Conservation (phyloP, 1,140 invertebrate species). For the Penaeus indicus region DNA sequence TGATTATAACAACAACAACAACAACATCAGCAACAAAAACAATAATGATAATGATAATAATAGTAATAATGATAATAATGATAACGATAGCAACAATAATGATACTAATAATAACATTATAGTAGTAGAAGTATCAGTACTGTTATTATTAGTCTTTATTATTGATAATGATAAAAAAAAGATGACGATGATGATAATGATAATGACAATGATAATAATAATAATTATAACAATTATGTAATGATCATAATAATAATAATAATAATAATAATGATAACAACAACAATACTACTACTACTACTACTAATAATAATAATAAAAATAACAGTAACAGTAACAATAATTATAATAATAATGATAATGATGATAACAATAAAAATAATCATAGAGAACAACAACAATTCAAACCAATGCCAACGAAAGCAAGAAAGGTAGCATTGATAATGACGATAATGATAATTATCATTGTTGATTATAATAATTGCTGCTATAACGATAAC, state of each 20-base stretch:
- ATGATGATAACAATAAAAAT: not conserved
- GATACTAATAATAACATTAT: not conserved
- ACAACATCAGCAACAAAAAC: not conserved
- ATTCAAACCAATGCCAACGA: not conserved
- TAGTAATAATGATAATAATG: not conserved
- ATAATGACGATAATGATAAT: conserved; percentile 13
- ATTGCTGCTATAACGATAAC: not conserved
- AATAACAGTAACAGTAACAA: not conserved
- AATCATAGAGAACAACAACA: not conserved
- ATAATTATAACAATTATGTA: not conserved
- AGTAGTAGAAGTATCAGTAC: too few species aligned
- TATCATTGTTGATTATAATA: too few species aligned
- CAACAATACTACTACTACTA: not conserved
- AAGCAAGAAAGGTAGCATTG: not conserved
- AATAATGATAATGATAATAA: not conserved
- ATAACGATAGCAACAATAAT: not conserved
- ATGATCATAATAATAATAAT: not conserved
- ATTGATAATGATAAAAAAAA: too few species aligned
- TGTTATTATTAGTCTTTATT: too few species aligned
- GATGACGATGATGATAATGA: not conserved
- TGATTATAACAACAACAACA: not conserved
- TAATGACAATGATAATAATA: too few species aligned
- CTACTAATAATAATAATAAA: not conserved
- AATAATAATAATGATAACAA: not conserved
- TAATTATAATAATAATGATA: not conserved